These are phyloP conservation scores for Muricea muricata DNA, from an alignment of 92 coral and sea anemone genomes.

Conservation along the genomic window DNA sequence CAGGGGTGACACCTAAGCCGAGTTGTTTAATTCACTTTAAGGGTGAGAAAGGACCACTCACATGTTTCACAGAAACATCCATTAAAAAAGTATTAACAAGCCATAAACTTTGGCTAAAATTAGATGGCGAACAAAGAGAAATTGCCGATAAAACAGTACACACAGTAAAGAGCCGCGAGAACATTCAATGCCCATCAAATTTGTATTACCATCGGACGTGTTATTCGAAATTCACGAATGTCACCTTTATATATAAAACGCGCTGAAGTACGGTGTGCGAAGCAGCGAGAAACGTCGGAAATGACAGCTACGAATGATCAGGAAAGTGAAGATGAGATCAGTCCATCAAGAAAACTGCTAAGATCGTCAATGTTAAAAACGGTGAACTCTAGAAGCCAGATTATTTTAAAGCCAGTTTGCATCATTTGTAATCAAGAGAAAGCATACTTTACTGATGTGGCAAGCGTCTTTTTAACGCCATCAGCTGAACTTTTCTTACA, in stretches of 20 bases:
- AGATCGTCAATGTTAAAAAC: slow-evolving; percentile 39
- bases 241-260: slow-evolving; percentile 41
- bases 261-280: slow-evolving; percentile 42
- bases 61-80: slow-evolving; percentile 10
- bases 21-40: not conserved
- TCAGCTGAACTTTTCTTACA: too few relatives aligned
- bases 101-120: slow-evolving; percentile 26
- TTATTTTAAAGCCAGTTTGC: slow-evolving; percentile 61
- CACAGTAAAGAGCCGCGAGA: not conserved
- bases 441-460: slow-evolving; percentile 60
- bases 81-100: slow-evolving; percentile 19
- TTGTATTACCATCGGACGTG: slow-evolving; percentile 44
- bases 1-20: not conserved
- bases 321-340: not conserved
- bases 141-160: slow-evolving; percentile 16
- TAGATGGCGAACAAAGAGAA: too few relatives aligned
- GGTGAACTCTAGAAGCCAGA: slow-evolving; percentile 42
- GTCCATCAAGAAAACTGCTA: slow-evolving; percentile 48
- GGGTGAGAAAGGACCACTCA: slow-evolving; percentile 17
- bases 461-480: slow-evolving; percentile 28
- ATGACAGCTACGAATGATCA: not conserved
- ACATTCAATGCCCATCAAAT: slow-evolving; percentile 1
- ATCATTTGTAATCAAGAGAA: slow-evolving; percentile 63
- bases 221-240: slow-evolving; percentile 47
- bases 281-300: not conserved